Percentiles rank a stretch among this genome's conserved stretches.
phyloP scores from a whole-genome alignment of 2,888 invertebrate species.

The Nebria brevicollis region DNA sequence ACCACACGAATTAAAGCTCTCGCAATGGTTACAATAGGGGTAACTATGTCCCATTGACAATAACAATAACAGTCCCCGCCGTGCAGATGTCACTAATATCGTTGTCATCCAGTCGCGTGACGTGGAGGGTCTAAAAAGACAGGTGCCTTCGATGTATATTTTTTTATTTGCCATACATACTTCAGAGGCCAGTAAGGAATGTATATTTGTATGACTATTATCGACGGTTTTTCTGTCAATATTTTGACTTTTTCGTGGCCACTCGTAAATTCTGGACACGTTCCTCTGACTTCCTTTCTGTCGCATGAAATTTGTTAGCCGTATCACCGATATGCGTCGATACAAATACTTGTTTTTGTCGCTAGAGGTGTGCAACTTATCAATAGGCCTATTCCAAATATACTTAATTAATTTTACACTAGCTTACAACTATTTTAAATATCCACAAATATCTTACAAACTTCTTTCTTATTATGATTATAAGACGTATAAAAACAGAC shows the following conservation, averaged over 20 bases:
- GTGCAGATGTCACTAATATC: conserved; percentile 34
- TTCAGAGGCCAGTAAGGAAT: conserved; percentile 9
- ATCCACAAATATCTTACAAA: no score
- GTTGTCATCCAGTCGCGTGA: conserved; percentile 37
- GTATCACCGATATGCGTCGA: not conserved
- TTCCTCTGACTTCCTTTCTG: conserved; percentile 25
- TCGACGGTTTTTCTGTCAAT: conserved; percentile 25
- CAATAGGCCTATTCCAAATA: no score
- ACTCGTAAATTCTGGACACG: conserved; percentile 32
- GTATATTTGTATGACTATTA: conserved; percentile 30
- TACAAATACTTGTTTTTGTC: not conserved
- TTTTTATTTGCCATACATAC: conserved; percentile 14
- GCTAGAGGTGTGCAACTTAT: not conserved
- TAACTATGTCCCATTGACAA: conserved; percentile 16
- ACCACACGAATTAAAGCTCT: not conserved
- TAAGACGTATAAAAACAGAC: no score
- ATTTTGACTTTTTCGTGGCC: conserved; percentile 27
- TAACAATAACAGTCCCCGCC: not conserved
- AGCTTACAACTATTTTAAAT: no score
- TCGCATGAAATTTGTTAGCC: conserved; percentile 25
- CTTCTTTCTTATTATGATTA: no score
- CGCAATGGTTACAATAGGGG: not conserved
- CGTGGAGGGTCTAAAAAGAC: conserved; percentile 28
- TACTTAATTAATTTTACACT: no score
- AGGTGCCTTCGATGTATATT: conserved; percentile 26